Conservation (phyloP, 2,797 vertebrate genomes). For the Chiroxiphia lanceolata region DNA sequence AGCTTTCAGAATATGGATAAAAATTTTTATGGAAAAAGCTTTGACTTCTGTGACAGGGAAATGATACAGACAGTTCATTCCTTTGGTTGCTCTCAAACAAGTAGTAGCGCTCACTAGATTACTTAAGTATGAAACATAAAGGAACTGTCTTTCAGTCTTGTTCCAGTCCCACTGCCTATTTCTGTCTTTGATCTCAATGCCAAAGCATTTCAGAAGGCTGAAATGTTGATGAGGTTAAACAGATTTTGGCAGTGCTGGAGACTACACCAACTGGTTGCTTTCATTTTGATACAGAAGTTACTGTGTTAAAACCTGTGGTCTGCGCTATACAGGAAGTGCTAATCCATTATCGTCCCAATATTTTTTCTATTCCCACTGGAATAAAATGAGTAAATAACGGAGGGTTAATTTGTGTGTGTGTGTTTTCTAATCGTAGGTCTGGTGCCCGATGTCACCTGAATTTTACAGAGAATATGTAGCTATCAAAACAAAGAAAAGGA, state of each 20-base stretch:
- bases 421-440: conserved; percentile 81
- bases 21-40: neutral
- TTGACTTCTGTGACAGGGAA: neutral
- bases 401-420: neutral
- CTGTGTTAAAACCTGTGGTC: neutral
- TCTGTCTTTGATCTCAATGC: neutral
- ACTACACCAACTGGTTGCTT: neutral
- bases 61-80: neutral
- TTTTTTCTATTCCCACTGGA: neutral
- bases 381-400: neutral
- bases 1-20: neutral
- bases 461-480: conserved; percentile 97
- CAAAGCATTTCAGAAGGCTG: neutral
- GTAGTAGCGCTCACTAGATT: neutral
- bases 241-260: neutral
- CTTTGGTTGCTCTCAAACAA: neutral
- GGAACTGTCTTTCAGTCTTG: neutral
- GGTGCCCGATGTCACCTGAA: conserved; percentile 99
- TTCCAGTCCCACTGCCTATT: neutral
- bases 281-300: neutral
- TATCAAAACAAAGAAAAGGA: conserved; percentile 96
- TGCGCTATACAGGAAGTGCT: rapidly evolving
- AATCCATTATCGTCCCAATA: neutral
- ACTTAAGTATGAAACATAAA: neutral
- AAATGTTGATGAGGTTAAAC: neutral